Base-by-base conservation (phyloP, 2,888 invertebrate genomes). In the Leptinotarsa tumamoca region DNA sequence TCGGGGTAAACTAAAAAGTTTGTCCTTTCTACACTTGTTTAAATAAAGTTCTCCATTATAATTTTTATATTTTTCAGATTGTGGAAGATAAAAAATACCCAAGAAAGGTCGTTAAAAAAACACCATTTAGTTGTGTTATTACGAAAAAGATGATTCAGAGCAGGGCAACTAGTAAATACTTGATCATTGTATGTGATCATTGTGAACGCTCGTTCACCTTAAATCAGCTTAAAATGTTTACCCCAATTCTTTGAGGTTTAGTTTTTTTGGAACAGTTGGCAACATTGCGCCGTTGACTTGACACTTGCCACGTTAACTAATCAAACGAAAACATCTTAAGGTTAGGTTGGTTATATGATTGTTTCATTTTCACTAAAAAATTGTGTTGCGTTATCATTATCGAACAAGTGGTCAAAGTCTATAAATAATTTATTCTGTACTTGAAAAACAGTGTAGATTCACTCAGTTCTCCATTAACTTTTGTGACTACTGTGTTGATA, bases 371-470 rank as follows among this genome's bases (percentile, higher is more conserved):
- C 18, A 17, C 43, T 54, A 3, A 54, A 7, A 7, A 3, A 23
- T 58, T 58, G 21, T 58, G 15, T n/a, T 58, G 13, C 10, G 14
- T 58, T 23, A 58, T 52, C 58, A 23, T 58, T 54, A 23, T 58
- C 58, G 15, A 58, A 58, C 23, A 58, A 27, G 23, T 58, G 58
- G 58, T 58, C 58, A 58, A 58, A 58, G 58, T 58, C 58, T 58
- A 23, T 23, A 27, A 58, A 58, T 58, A 58, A 58, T 23, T 21
- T 4, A 58, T 23, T 54, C 18, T 23, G 21, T 14, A 58, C 58
- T 58, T 23, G 10, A 23, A 58, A 58, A 23, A 13, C 21, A 4
- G 23, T 14, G 18, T 27, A 58, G 13, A 15, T 58, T 2, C 14
- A 23, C 14, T 58, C 58, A 21, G 4, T 21, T 18, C 21, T 58